A percentile compares a stretch with the other conserved stretches of the same genome.
These are phyloP conservation scores for Falco punctatus DNA, from an alignment of 2,113 vertebrate genomes.

Conservation along the genomic window DNA sequence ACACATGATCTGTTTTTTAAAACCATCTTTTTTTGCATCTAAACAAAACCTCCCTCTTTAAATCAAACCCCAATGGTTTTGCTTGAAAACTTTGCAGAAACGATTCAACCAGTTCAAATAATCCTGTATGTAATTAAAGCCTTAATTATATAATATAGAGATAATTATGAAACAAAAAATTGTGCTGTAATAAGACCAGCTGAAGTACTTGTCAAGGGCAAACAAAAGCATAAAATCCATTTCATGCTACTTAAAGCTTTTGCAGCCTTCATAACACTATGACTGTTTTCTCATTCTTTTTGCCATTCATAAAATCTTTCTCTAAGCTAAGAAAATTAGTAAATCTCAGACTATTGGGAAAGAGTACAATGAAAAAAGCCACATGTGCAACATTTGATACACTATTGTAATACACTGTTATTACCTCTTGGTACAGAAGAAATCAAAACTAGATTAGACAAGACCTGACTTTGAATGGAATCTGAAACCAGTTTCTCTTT, in stretches of 20 bases:
- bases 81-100: not conserved
- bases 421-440: not conserved
- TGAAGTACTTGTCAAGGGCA: not conserved
- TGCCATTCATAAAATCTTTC: not conserved
- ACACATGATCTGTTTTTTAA: not conserved
- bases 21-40: not conserved
- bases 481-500: not conserved
- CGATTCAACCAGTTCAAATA: not conserved
- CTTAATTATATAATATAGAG: not conserved
- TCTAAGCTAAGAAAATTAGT: not conserved
- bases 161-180: not conserved
- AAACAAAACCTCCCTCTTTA: not conserved
- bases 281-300: not conserved
- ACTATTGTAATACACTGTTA: not conserved
- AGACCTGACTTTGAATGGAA: not conserved
- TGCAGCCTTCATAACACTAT: not conserved
- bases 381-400: not conserved
- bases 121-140: not conserved
- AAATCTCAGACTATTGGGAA: not conserved
- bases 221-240: not conserved
- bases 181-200: not conserved
- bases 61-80: not conserved
- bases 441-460: not conserved
- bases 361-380: not conserved
- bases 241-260: not conserved